These are phyloP conservation scores for Periplaneta americana DNA, from an alignment of 1,140 invertebrate species.

Conservation along the genomic window DNA sequence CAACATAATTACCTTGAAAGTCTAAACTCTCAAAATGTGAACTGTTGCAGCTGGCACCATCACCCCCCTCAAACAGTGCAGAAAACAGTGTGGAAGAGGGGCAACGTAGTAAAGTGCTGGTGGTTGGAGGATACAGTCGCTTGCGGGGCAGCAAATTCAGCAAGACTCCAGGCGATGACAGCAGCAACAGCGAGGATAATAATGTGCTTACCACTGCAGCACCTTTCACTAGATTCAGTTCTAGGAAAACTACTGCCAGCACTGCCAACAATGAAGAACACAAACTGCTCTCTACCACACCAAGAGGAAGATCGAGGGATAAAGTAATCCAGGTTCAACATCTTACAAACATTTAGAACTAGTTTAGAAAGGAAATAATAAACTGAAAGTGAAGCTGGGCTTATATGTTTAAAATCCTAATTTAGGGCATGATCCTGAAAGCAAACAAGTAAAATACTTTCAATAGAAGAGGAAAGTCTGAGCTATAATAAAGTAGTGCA, in stretches of 20 bases:
- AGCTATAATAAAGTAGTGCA: no score
- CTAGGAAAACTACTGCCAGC: background rate
- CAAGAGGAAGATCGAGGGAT: background rate
- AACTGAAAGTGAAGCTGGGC: no score
- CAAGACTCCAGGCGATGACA: background rate
- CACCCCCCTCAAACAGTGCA: background rate
- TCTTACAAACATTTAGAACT: no score
- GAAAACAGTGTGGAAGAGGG: background rate
- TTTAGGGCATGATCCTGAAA: no score
- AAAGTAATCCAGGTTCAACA: background rate
- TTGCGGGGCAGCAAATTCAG: background rate
- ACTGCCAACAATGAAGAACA: background rate
- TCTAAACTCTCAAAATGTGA: no score
- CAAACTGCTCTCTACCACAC: background rate
- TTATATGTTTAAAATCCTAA: no score
- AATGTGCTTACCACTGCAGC: background rate
- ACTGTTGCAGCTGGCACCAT: background rate
- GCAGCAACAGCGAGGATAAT: background rate
- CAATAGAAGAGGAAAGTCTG: no score
- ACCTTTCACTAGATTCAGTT: background rate
- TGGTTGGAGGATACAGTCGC: background rate
- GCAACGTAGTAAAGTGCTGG: background rate
- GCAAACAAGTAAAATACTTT: no score
- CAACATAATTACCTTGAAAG: no score
- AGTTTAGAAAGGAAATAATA: no score